Evolutionary conservation across 2,888 invertebrate species (phyloP), one percentile per base, ranked within the genome.

Genomic region (Zhengitettix transpicula): DNA sequence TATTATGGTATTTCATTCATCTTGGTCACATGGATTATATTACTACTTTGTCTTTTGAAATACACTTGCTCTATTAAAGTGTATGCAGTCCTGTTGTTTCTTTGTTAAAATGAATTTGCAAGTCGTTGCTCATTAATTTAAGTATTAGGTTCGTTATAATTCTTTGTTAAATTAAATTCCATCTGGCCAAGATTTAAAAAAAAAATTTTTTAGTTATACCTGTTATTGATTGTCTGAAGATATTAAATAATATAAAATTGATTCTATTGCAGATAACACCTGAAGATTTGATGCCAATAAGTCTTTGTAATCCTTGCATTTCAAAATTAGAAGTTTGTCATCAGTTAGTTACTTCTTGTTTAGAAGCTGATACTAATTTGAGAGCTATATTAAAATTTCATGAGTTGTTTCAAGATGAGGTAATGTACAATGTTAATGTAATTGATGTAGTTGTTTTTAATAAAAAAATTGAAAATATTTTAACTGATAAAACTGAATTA

Each of bases 321-420:
- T 16, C 51, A 47, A 61, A 61, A 54, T 44, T 63, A 28, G 61
- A 63, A 28, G 52, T 61, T 15, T 61, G 63, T 16, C 58, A 61
- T 42, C 56, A 61, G 42, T 42, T 61, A 28, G 58, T 60, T 15
- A 56, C 40, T 42, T 54, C 28, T 16, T 62, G 61, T 15, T 41
- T 62, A n/a, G 61, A 62, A 52, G 61, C 59, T 17, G 61, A 62
- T 59, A 28, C 57, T 12, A 55, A 52, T 40, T 47, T 62, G n/a
- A 57, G 58, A 51, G 55, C 47, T 16, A 55, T 62, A 10, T 52
- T 62, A 10, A 47, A 47, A 47, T 47, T 47, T 47, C n/a, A 12
- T 5, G 47, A 47, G 8, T 14, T 47, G n/a, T 47, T 47, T 47
- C 14, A 47, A 47, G 47, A 47, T 14, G 47, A 47, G 47, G 47